Conservation (phyloP, 2,888 invertebrate genomes). For the Clitarchus hookeri region DNA sequence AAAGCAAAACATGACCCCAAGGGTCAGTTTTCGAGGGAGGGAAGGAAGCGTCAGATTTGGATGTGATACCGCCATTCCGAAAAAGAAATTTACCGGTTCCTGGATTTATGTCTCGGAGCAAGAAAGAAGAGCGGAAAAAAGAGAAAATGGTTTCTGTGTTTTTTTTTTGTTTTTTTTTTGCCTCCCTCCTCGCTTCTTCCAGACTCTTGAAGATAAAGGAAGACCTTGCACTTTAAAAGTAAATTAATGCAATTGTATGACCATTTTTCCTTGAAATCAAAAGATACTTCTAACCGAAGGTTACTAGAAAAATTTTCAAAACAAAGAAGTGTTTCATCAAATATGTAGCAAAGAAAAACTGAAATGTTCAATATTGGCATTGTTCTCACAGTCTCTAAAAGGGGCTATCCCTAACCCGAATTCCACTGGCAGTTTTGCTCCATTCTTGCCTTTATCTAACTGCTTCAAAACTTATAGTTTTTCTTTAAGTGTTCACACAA, state of each 20-base stretch:
- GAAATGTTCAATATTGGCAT: too few relatives aligned
- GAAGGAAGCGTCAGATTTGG: constrained; percentile 23
- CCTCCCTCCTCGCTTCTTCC: background rate
- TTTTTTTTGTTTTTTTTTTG: background rate
- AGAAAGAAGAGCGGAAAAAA: background rate
- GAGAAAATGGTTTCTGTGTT: background rate
- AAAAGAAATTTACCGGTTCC: background rate
- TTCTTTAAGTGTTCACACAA: too few relatives aligned
- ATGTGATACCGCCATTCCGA: constrained; percentile 4
- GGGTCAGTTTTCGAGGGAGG: constrained; percentile 15
- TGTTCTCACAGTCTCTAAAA: too few relatives aligned
- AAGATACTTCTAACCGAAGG: too few relatives aligned
- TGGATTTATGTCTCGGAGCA: background rate
- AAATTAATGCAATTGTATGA: background rate
- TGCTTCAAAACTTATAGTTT: too few relatives aligned
- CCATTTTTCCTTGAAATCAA: background rate
- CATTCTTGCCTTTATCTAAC: too few relatives aligned
- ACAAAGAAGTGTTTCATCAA: too few relatives aligned
- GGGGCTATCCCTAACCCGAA: too few relatives aligned
- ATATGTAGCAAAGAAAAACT: too few relatives aligned
- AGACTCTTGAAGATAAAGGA: background rate
- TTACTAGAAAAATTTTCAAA: too few relatives aligned
- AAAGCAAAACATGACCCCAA: constrained; percentile 24
- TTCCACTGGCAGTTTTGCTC: too few relatives aligned
- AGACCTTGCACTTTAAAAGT: background rate